Conservation (phyloP, 2,113 vertebrate species). For the Cyanoramphus novaezelandiae region DNA sequence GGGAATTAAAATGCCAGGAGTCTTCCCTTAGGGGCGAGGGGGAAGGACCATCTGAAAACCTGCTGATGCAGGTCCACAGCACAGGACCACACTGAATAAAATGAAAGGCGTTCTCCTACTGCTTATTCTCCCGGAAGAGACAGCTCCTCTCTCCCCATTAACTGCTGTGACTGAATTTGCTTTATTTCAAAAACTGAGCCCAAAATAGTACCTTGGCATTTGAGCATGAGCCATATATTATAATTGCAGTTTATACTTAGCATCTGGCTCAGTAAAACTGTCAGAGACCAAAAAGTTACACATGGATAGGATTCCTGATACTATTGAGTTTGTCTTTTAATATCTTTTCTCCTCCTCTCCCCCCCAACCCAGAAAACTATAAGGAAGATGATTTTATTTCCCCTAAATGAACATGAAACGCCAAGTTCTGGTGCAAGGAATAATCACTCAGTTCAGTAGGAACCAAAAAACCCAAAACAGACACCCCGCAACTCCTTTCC, state of each 20-base stretch:
- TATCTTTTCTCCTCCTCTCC: not conserved
- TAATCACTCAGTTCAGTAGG: not conserved
- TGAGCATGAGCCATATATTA: constrained; percentile 53
- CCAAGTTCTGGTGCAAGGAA: not conserved
- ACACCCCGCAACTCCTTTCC: not conserved
- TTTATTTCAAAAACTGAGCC: constrained; percentile 42
- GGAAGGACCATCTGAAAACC: not conserved
- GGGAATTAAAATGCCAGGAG: not conserved
- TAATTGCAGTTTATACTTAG: constrained; percentile 63
- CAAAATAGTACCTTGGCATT: constrained; percentile 65
- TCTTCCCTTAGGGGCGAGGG: not conserved
- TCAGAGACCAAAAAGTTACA: constrained; percentile 35
- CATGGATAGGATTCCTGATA: constrained; percentile 23
- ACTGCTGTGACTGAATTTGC: constrained; percentile 7
- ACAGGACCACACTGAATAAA: not conserved
- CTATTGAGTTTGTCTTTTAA: constrained; percentile 19
- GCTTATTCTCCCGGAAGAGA: not conserved
- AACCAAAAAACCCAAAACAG: not conserved
- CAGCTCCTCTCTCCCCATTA: constrained; percentile 13
- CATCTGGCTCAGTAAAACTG: constrained; percentile 19
- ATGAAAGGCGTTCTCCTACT: not conserved
- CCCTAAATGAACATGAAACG: not conserved
- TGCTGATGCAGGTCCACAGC: not conserved
- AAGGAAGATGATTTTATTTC: not conserved
- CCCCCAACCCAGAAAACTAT: not conserved